Evolutionary conservation across 1,140 invertebrate species (phyloP).

Genomic region (Heterodera schachtii): DNA sequence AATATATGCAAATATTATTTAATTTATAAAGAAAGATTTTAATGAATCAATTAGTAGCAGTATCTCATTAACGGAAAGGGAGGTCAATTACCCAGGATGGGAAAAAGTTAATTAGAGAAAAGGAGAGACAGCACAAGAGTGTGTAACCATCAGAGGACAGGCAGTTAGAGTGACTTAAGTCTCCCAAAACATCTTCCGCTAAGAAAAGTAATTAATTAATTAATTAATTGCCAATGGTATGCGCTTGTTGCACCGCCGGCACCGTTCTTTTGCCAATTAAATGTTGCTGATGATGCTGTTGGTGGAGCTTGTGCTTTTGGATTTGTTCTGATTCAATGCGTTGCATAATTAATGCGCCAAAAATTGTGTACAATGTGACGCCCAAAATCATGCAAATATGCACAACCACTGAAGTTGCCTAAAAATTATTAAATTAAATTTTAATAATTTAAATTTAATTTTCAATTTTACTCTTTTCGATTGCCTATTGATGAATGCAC

Average conservation of each 20-base stretch:
- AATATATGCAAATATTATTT: background rate
- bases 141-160: no score
- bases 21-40: background rate
- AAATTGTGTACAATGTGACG: slow-evolving; percentile 46
- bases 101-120: no score
- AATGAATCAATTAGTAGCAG: no score
- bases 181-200: no score
- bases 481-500: slow-evolving; percentile 22
- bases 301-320: slow-evolving; percentile 1
- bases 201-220: no score
- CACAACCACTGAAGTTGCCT: slow-evolving; percentile 52
- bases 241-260: no score
- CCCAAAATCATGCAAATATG: slow-evolving; percentile 55
- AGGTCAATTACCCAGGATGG: no score
- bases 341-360: slow-evolving; percentile 54
- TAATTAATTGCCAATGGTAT: background rate
- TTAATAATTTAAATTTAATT: slow-evolving; percentile 13
- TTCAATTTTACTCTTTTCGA: slow-evolving; percentile 21
- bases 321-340: slow-evolving; percentile 36
- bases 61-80: no score
- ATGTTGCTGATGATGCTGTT: slow-evolving; percentile 8
- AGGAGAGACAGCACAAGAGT: no score
- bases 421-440: slow-evolving; percentile 25
- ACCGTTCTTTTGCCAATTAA: background rate
- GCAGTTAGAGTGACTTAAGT: no score